These are phyloP conservation scores for Nematopogon swammerdamellus DNA, from an alignment of 2,888 invertebrate genomes.

Conservation along the genomic window DNA sequence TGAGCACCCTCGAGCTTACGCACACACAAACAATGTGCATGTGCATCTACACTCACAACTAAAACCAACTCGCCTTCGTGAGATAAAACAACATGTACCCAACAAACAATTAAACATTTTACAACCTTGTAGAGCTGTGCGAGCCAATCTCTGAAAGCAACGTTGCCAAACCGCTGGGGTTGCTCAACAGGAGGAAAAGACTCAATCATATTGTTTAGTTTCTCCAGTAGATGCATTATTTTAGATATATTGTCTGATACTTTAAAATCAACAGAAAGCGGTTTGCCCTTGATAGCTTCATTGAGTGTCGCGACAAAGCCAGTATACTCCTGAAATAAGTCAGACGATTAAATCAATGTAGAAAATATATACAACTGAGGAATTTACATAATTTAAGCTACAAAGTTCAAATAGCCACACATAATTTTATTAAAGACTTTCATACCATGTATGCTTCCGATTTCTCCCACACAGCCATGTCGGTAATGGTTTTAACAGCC, in stretches of 20 bases:
- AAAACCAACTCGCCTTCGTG: no score
- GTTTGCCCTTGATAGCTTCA: slow-evolving; percentile 78
- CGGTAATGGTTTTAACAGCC: slow-evolving; percentile 61
- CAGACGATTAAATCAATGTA: no score
- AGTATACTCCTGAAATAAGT: slow-evolving; percentile 70
- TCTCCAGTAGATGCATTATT: slow-evolving; percentile 65
- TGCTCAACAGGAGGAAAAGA: slow-evolving; percentile 87
- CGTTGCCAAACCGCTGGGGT: slow-evolving; percentile 96
- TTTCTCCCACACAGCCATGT: slow-evolving; percentile 78
- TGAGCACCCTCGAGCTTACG: no score
- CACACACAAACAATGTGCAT: no score
- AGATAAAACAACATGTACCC: no score
- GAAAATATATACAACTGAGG: no score
- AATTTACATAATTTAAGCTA: slow-evolving; percentile 3
- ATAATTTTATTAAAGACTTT: slow-evolving; percentile 5
- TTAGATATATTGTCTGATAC: slow-evolving; percentile 60
- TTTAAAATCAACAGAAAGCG: slow-evolving; percentile 60
- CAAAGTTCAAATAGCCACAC: not conserved
- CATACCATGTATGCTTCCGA: slow-evolving; percentile 80
- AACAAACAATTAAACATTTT: no score
- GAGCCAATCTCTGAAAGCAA: slow-evolving; percentile 85
- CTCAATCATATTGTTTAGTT: slow-evolving; percentile 69
- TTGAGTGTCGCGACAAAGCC: slow-evolving; percentile 88
- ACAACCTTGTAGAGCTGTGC: slow-evolving; percentile 57
- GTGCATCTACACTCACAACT: no score